Evolutionary conservation across 2,797 vertebrate species (phyloP).

Genomic region (Danionella dracula): DNA sequence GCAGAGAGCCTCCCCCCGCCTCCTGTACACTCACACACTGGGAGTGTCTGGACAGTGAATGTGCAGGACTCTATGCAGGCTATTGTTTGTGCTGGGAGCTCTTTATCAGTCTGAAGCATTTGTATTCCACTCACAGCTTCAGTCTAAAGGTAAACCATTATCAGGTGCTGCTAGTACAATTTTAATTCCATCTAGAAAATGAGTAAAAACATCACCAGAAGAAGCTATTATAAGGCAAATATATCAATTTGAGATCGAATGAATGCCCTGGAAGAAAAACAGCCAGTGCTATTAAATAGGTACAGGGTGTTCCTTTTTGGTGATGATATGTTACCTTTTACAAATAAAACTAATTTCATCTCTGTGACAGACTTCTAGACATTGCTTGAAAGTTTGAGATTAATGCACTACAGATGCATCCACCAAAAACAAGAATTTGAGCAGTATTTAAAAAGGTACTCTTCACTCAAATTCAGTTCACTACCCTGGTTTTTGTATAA

Average conservation of each 20-base stretch:
- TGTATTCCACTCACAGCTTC: slow-evolving; percentile 41
- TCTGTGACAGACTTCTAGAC: no score
- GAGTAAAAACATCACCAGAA: not conserved
- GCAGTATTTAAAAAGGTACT: no score
- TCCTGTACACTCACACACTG: not conserved
- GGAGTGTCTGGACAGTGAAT: slow-evolving; percentile 36
- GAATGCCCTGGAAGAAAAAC: no score
- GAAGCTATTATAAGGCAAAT: not conserved
- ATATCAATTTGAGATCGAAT: not conserved
- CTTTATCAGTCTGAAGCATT: slow-evolving; percentile 44
- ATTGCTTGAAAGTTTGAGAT: no score
- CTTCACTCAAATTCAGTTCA: no score
- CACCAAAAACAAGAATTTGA: no score
- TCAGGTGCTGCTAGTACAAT: slow-evolving; percentile 18
- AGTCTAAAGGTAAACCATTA: slow-evolving; percentile 40
- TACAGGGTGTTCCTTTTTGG: no score
- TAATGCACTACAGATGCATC: no score
- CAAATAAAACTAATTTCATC: no score
- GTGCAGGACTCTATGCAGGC: slow-evolving; percentile 33
- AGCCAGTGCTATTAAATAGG: no score
- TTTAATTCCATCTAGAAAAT: not conserved
- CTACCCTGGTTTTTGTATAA: no score
- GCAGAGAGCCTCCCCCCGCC: slow-evolving; percentile 24
- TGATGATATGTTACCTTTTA: no score
- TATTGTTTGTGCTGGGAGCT: slow-evolving; percentile 43